phyloP scores from a whole-genome alignment of 37 sponge, comb jelly and placozoan species.

The Chondrosia reniformis region DNA sequence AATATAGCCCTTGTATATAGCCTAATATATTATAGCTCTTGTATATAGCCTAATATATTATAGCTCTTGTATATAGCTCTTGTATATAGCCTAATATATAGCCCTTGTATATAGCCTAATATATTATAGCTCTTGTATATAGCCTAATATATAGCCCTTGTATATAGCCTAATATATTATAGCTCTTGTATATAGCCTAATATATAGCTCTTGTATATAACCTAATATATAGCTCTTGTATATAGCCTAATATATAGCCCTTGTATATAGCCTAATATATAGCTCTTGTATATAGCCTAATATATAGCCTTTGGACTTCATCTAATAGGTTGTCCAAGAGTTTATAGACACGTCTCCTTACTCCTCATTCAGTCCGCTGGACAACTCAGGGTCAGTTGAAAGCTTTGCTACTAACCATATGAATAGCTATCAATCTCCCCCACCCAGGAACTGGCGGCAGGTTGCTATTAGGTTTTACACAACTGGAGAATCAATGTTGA shows the following conservation, averaged over 20 bases:
- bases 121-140: no score
- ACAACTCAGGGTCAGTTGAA: constrained; percentile 25
- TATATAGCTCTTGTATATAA: no score
- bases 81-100: no score
- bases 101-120: no score
- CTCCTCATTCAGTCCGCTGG: constrained; percentile 9
- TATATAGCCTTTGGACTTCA: neutral
- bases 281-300: neutral
- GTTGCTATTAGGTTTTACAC: constrained; percentile 56
- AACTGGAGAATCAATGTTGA: constrained; percentile 66
- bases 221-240: neutral
- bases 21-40: no score
- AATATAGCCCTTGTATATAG: no score
- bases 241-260: no score
- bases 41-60: no score
- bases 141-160: no score
- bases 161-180: no score
- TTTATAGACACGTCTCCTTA: constrained; percentile 26
- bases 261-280: neutral
- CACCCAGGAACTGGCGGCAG: constrained; percentile 57
- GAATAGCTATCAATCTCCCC: neutral
- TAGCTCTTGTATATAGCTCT: no score
- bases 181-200: no score
- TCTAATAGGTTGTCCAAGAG: constrained; percentile 18
- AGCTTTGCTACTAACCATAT: neutral